Conservation (phyloP, 2,797 vertebrate species). For the Anas bahamensis region DNA sequence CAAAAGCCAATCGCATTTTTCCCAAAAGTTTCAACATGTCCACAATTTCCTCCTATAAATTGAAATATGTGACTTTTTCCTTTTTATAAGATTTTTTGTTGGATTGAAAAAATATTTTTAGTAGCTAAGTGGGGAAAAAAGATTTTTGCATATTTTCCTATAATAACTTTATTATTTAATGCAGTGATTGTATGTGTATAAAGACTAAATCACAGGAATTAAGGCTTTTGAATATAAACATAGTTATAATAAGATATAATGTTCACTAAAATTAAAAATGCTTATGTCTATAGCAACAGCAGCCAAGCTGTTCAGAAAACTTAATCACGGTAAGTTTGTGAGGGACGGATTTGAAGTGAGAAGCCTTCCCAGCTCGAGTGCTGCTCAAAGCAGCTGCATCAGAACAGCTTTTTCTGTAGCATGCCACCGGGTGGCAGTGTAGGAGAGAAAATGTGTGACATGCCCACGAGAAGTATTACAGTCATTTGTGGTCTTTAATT, state of each 20-base stretch:
- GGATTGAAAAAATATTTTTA: not conserved
- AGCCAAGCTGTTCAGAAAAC: not conserved
- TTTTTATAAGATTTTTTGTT: not conserved
- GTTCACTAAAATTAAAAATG: not conserved
- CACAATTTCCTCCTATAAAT: not conserved
- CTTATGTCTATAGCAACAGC: not conserved
- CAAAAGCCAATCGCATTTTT: not conserved
- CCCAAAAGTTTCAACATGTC: not conserved
- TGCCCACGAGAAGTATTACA: fast-evolving
- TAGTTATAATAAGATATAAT: not conserved
- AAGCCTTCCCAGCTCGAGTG: not conserved
- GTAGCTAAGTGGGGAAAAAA: not conserved
- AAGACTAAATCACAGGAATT: not conserved
- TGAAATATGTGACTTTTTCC: not conserved
- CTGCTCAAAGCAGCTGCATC: not conserved
- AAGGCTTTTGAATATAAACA: not conserved
- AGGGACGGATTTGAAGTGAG: not conserved
- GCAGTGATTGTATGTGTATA: fast-evolving
- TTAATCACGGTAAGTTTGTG: not conserved
- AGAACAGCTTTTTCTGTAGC: not conserved
- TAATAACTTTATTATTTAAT: not conserved
- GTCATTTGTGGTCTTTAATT: fast-evolving
- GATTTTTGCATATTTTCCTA: not conserved
- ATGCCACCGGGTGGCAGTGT: slow-evolving; percentile 73
- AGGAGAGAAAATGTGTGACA: slow-evolving; percentile 60